phyloP scores from a whole-genome alignment of 2,888 invertebrate species.

The Ophion costatus region DNA sequence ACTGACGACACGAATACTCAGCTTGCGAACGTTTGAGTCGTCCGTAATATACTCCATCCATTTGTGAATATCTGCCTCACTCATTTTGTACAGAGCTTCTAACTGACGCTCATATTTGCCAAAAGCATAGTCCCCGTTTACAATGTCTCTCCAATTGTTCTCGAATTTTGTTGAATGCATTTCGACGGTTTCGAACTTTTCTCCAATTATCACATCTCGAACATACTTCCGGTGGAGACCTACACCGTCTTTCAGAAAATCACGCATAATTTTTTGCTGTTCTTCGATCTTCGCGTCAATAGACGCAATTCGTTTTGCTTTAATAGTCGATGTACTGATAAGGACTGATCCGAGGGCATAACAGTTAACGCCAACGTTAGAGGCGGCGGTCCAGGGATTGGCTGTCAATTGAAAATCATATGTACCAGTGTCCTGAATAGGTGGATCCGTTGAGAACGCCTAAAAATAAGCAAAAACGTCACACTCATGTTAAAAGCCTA shows the following conservation, averaged over 20 bases:
- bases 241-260: neutral
- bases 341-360: neutral
- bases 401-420: neutral
- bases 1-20: neutral
- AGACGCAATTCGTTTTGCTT: neutral
- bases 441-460: neutral
- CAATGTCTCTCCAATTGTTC: neutral
- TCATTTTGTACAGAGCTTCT: neutral
- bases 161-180: neutral
- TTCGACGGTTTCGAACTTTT: too few relatives aligned
- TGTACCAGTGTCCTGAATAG: neutral
- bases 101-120: neutral
- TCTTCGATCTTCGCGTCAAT: neutral
- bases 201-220: neutral
- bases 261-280: neutral
- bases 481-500: neutral
- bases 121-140: neutral
- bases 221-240: neutral
- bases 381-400: neutral
- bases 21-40: neutral
- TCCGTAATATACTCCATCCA: neutral
- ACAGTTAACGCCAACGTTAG: neutral
- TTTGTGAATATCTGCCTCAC: neutral
- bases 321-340: neutral
- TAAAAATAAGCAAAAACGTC: neutral